phyloP scores from a whole-genome alignment of 1,140 invertebrate genomes.

The Helicoverpa zea region DNA sequence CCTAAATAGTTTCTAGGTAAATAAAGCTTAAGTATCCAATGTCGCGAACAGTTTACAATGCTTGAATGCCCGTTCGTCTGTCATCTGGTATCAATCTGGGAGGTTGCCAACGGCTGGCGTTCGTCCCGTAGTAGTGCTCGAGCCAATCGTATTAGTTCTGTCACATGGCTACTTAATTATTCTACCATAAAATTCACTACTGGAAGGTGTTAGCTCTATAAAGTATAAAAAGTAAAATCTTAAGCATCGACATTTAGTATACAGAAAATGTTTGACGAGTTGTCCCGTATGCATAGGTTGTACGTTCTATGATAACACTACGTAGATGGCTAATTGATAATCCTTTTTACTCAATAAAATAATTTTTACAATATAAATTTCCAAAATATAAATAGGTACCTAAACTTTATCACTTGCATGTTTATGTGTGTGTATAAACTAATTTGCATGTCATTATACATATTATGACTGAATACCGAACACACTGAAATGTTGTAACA shows the following conservation, averaged over 20 bases:
- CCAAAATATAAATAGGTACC: too few species aligned
- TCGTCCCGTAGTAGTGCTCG: slow-evolving; percentile 48
- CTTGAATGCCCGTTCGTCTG: slow-evolving; percentile 51
- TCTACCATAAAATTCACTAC: slow-evolving; percentile 30
- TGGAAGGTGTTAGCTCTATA: slow-evolving; percentile 20
- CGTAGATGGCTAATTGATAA: too few species aligned
- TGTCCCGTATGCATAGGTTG: not conserved
- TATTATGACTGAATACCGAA: too few species aligned
- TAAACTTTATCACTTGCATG: too few species aligned
- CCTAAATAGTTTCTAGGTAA: slow-evolving; percentile 41
- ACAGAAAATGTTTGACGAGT: not conserved
- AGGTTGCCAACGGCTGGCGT: slow-evolving; percentile 53
- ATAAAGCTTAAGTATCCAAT: slow-evolving; percentile 47
- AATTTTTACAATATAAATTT: too few species aligned
- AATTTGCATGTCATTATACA: too few species aligned
- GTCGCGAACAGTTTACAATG: slow-evolving; percentile 55
- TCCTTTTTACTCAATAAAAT: too few species aligned
- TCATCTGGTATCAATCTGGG: slow-evolving; percentile 59
- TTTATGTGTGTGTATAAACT: too few species aligned
- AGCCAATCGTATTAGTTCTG: slow-evolving; percentile 53
- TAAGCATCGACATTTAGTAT: not conserved
- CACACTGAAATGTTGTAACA: too few species aligned
- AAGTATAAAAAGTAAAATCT: not conserved
- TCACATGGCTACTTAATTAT: slow-evolving; percentile 46
- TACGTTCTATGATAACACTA: too few species aligned